phyloP scores from a whole-genome alignment of 2,888 invertebrate genomes.

The Tetragonisca angustula region DNA sequence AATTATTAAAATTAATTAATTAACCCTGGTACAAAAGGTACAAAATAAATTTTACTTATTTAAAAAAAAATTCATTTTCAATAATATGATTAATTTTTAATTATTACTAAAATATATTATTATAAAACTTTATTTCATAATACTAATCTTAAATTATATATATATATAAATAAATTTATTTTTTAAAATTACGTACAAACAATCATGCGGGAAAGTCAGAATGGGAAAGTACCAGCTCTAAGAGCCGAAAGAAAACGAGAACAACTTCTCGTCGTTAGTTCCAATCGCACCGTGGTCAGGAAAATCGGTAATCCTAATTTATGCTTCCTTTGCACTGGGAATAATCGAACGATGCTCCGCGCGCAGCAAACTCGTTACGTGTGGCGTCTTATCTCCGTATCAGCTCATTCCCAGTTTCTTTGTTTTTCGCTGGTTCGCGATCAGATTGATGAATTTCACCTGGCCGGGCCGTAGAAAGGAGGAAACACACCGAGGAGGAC shows the following conservation, averaged over 20 bases:
- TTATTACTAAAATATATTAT: too few species aligned
- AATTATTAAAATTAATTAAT: too few species aligned
- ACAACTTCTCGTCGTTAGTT: constrained; percentile 46
- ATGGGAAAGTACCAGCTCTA: constrained; percentile 41
- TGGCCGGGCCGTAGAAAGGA: constrained; percentile 22
- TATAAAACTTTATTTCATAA: too few species aligned
- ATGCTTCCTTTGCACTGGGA: constrained; percentile 52
- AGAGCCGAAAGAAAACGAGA: constrained; percentile 21
- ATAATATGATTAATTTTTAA: too few species aligned
- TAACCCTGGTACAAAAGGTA: too few species aligned
- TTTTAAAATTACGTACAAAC: constrained; percentile 6
- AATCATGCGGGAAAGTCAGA: constrained; percentile 18
- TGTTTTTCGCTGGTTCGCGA: not conserved
- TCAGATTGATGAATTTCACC: constrained; percentile 44
- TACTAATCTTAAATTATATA: too few species aligned
- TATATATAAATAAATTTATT: too few species aligned
- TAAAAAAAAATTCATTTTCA: too few species aligned
- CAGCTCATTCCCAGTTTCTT: not conserved
- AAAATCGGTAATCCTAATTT: constrained; percentile 59
- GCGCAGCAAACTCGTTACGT: constrained; percentile 23
- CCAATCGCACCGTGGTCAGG: constrained; percentile 50
- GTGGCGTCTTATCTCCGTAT: constrained; percentile 18
- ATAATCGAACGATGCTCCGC: constrained; percentile 28
- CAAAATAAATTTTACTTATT: too few species aligned
- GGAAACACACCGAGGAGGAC: constrained; percentile 17